phyloP scores from a whole-genome alignment of 37 sponge, comb jelly and placozoan species.

The Geodia barretti region DNA sequence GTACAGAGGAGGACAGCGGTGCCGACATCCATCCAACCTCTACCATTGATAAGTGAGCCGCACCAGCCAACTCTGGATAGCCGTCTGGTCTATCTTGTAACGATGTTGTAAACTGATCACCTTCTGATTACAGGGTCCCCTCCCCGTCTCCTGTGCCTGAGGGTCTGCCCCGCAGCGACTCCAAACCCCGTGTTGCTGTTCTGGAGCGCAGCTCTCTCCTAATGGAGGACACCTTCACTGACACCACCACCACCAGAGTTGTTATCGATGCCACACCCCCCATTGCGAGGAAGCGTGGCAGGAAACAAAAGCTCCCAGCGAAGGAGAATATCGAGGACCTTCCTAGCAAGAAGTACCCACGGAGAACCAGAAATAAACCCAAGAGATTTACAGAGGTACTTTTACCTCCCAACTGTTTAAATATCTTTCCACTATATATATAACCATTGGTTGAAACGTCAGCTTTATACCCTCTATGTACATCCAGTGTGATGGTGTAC shows the following conservation, averaged over 20 bases:
- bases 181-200: constrained; percentile 30
- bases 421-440: too few relatives aligned
- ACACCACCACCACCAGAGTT: neutral
- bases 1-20: too few relatives aligned
- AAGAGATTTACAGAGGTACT: neutral
- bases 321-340: constrained; percentile 3
- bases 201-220: constrained; percentile 58
- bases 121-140: too few relatives aligned
- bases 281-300: neutral
- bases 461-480: too few relatives aligned
- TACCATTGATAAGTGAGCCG: too few relatives aligned
- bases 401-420: too few relatives aligned
- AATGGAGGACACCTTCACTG: constrained; percentile 28
- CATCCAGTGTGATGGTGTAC: too few relatives aligned
- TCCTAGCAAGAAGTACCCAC: constrained; percentile 1
- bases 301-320: neutral
- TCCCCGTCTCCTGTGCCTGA: neutral
- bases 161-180: neutral
- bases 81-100: too few relatives aligned
- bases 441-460: too few relatives aligned
- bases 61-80: too few relatives aligned
- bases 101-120: too few relatives aligned
- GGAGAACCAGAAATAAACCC: neutral
- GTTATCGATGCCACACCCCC: neutral
- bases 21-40: too few relatives aligned